phyloP scores from a whole-genome alignment of 2,797 vertebrate species.

The Paedocypris micromegethes region DNA sequence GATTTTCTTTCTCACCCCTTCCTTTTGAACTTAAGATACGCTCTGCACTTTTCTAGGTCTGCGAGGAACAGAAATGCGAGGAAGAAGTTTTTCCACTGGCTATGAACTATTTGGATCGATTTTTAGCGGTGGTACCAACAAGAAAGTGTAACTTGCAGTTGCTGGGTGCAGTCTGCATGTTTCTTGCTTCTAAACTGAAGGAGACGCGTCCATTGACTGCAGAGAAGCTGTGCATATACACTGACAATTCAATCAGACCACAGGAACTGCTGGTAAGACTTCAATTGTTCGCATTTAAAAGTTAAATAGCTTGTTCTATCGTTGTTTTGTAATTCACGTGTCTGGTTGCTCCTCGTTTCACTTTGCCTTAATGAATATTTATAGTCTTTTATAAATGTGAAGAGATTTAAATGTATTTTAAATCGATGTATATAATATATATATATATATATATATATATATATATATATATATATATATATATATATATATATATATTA shows the following conservation, averaged over 20 bases:
- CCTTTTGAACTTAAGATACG: conserved; percentile 33
- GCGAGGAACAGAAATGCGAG: conserved; percentile 97
- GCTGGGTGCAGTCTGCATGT: conserved; percentile 97
- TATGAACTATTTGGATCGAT: conserved; percentile 99
- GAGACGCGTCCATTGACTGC: conserved; percentile 96
- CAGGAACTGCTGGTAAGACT: conserved; percentile 90
- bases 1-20: conserved; percentile 28
- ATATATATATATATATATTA: no score
- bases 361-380: no score
- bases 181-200: conserved; percentile 98
- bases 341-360: no score
- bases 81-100: conserved; percentile 97
- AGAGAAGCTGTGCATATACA: conserved; percentile 97
- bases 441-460: no score
- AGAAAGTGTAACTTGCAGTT: conserved; percentile 94
- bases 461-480: no score
- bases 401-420: no score
- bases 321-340: no score
- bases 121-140: conserved; percentile 88
- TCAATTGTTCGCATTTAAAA: conserved; percentile 3
- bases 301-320: not conserved
- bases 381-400: no score
- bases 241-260: conserved; percentile 94
- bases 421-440: no score
- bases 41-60: conserved; percentile 74